Evolutionary conservation across 2,113 vertebrate genomes (phyloP).

Genomic region (Nyctereutes procyonoides): DNA sequence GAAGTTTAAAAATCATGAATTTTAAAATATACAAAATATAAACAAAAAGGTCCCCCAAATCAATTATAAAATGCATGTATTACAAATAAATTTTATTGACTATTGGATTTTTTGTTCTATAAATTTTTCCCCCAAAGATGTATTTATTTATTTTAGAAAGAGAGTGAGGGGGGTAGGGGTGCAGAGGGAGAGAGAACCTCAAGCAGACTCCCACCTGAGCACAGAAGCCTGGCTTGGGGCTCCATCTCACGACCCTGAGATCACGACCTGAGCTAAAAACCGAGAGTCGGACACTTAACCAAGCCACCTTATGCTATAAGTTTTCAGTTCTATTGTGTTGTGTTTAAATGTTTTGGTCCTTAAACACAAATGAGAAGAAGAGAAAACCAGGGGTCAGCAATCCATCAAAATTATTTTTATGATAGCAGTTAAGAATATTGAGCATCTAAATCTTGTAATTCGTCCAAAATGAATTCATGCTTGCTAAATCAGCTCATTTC

Average conservation of each 20-base stretch:
- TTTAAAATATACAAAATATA: slow-evolving; percentile 6
- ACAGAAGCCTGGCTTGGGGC: neutral
- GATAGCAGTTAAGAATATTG: neutral
- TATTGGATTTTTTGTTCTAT: neutral
- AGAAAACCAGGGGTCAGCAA: neutral
- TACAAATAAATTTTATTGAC: neutral
- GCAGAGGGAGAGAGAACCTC: neutral
- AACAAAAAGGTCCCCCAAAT: neutral
- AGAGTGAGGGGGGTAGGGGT: neutral
- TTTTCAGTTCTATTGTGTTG: neutral
- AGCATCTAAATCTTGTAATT: neutral
- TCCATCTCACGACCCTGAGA: neutral
- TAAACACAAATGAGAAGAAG: neutral
- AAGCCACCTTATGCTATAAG: neutral
- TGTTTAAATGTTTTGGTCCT: neutral
- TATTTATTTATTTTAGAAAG: neutral
- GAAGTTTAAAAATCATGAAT: neutral
- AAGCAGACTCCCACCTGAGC: neutral
- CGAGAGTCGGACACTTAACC: neutral
- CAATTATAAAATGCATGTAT: neutral
- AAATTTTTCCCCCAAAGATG: neutral
- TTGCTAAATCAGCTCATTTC: neutral
- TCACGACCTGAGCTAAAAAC: neutral
- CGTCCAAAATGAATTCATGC: neutral
- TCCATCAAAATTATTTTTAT: neutral